Base-by-base conservation (phyloP, 2,797 vertebrate genomes). In the Microcaecilia unicolor region DNA sequence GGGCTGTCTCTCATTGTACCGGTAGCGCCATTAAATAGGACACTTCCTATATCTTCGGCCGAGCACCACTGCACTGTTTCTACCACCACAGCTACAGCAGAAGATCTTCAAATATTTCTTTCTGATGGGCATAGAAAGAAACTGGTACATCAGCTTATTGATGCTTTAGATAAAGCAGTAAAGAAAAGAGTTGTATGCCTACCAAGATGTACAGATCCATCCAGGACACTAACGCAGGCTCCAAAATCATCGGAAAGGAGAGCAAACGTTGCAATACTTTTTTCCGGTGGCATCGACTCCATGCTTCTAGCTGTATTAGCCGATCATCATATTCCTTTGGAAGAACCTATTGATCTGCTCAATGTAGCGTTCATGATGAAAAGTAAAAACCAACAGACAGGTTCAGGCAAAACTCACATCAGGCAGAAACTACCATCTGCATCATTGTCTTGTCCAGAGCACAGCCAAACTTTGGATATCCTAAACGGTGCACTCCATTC, bases 241-340 rank as follows among this genome's bases (percentile, higher is more conserved):
- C 10, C 22, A 19, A 10, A 13, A 8, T 7, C 6, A 6, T 10
- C 21, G 28, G 3, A 3, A 2, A 22, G 55, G 15, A 52, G 48
- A 22, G 86, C 90, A 4, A 48, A 53, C 1, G 15, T 96, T 6
- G 92, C 90, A 0, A 37, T 99, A 24, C 87, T 99, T 2, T 99
- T 96, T 56, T 99, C 96, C 25, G 95, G 96, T 28, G 95, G 95
- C 2, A 51, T 98, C 14, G 96, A 99, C 58, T 99, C 92, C 1
- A 93, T 96, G 82, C 72, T 94, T 41, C 61, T 99, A 28, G 90
- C 95, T 15, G 64, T 71, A 3, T 74, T 99, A 43, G 90, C 92
- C 27, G 89, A 97, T 51, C 81, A 40, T 8, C 84, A 97, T 3
- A 29, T 92, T 28, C 89, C 93, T 25, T 10, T 41, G 20, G 73